Evolutionary conservation across 2,888 invertebrate species (phyloP).

Genomic region (Oscheius sp.): DNA sequence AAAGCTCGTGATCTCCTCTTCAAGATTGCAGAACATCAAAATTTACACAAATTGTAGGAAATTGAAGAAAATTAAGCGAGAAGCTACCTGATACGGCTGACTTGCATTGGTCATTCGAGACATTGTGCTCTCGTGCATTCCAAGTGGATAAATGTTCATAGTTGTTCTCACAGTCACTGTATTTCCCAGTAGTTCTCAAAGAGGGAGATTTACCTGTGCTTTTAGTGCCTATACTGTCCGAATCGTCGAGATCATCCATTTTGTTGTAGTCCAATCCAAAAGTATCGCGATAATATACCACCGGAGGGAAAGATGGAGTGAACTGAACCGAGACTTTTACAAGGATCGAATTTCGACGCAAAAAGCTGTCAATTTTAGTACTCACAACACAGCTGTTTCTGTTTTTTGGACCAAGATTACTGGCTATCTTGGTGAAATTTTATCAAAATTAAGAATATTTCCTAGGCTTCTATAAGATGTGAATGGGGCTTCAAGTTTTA

Average conservation of each 20-base stretch:
- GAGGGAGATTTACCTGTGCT: slow-evolving; percentile 52
- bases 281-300: slow-evolving; percentile 68
- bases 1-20: no score
- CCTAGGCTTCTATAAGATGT: no score
- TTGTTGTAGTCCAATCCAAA: slow-evolving; percentile 45
- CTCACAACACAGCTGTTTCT: no score
- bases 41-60: no score
- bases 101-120: slow-evolving; percentile 27
- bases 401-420: no score
- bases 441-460: no score
- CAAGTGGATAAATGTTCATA: slow-evolving; percentile 53
- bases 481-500: no score
- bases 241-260: slow-evolving; percentile 37
- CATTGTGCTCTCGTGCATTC: slow-evolving; percentile 35
- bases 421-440: no score
- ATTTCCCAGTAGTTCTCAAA: background rate
- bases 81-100: slow-evolving; percentile 34
- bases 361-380: no score
- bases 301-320: slow-evolving; percentile 65
- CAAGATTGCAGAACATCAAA: no score
- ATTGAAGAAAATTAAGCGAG: background rate
- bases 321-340: slow-evolving; percentile 8
- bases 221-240: slow-evolving; percentile 55
- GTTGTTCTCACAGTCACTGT: slow-evolving; percentile 53
- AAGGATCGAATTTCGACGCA: background rate